Evolutionary conservation across 2,888 invertebrate species (phyloP).

Genomic region (Limnephilus marmoratus): DNA sequence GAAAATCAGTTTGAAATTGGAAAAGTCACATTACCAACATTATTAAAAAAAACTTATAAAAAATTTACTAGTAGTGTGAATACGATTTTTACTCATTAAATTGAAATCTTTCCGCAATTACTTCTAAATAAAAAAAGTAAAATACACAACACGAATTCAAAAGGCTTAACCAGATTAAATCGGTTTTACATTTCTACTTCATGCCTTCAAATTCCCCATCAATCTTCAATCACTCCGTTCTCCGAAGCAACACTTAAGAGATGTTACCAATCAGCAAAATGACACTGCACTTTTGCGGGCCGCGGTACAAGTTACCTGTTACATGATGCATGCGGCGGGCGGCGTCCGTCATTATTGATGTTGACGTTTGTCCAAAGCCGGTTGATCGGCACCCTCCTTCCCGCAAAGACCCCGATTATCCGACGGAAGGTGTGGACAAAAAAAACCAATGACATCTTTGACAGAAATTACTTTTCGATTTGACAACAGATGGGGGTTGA

Average conservation of each 20-base stretch:
- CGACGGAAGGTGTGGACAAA: constrained; percentile 10
- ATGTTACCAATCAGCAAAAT: constrained; percentile 64
- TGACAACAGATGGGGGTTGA: constrained; percentile 2
- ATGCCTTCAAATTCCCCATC: neutral
- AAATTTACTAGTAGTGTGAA: too few relatives aligned
- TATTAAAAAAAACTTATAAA: too few relatives aligned
- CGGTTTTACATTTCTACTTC: neutral
- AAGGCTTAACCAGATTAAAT: neutral
- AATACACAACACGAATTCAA: too few relatives aligned
- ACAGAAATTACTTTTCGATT: neutral
- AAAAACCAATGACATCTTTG: constrained; percentile 3
- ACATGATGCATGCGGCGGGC: constrained; percentile 40
- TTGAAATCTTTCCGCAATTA: too few relatives aligned
- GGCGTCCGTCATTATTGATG: constrained; percentile 43
- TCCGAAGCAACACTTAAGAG: constrained; percentile 36
- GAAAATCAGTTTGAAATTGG: too few relatives aligned
- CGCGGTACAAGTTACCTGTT: constrained; percentile 16
- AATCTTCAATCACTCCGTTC: neutral
- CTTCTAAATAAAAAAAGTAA: too few relatives aligned
- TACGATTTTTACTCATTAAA: too few relatives aligned
- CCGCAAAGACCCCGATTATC: neutral
- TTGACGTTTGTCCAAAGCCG: constrained; percentile 23
- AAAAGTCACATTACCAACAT: too few relatives aligned
- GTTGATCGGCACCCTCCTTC: constrained; percentile 21
- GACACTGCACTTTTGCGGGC: constrained; percentile 56